Conservation (phyloP, 2,113 vertebrate species). For the Lutjanus erythropterus region DNA sequence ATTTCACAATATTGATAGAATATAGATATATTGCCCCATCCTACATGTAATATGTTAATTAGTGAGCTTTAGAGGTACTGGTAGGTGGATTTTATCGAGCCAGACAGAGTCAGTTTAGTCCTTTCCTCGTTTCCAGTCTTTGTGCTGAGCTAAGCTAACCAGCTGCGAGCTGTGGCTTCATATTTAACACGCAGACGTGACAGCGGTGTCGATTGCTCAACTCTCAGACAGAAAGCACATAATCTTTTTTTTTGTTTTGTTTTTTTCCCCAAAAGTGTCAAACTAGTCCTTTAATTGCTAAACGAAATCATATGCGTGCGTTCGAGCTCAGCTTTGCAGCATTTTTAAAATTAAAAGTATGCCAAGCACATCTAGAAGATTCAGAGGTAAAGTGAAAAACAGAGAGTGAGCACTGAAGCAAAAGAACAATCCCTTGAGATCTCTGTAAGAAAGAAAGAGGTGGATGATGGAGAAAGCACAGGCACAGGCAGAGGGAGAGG, state of each 20-base stretch:
- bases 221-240: neutral
- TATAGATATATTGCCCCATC: too few relatives aligned
- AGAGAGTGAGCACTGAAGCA: conserved; percentile 63
- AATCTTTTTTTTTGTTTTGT: too few relatives aligned
- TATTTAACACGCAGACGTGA: neutral
- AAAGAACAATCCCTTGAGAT: conserved; percentile 74
- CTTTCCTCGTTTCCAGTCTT: neutral
- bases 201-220: neutral
- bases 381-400: conserved; percentile 67
- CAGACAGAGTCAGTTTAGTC: neutral
- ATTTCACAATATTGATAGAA: too few relatives aligned
- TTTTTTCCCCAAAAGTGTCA: neutral
- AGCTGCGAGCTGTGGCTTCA: neutral
- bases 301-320: neutral
- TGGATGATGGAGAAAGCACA: conserved; percentile 71
- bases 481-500: conserved; percentile 37
- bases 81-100: neutral
- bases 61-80: conserved; percentile 3
- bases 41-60: conserved; percentile 1
- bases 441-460: conserved; percentile 65
- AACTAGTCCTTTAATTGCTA: conserved; percentile 5
- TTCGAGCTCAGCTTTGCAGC: conserved; percentile 2
- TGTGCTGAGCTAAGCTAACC: conserved; percentile 13
- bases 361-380: conserved; percentile 57
- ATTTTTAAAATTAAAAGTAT: conserved; percentile 47